phyloP scores from a whole-genome alignment of 2,113 vertebrate species.

The Thinocorus orbignyianus region DNA sequence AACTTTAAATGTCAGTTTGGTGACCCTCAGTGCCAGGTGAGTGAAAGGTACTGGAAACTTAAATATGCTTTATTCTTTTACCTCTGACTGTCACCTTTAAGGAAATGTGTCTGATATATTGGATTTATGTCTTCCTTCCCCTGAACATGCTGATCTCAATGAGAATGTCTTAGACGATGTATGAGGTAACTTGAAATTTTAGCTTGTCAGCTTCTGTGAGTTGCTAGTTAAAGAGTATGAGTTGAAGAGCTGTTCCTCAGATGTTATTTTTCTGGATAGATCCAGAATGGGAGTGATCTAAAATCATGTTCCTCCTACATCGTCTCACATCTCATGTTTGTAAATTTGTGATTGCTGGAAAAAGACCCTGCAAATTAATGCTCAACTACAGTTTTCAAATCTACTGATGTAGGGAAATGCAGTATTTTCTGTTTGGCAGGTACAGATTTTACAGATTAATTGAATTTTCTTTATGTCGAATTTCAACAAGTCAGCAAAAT shows the following conservation, averaged over 20 bases:
- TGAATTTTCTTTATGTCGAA: background rate
- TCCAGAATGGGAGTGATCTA: background rate
- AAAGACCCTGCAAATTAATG: background rate
- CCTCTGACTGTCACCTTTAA: background rate
- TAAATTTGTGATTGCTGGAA: background rate
- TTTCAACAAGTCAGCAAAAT: background rate
- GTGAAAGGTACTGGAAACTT: background rate
- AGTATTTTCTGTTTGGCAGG: background rate
- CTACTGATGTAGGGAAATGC: background rate
- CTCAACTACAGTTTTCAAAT: background rate
- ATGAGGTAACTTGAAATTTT: background rate
- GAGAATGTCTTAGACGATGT: background rate
- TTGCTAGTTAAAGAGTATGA: background rate
- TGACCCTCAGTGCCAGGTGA: conserved; percentile 89
- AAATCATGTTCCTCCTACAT: background rate
- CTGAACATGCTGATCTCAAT: background rate
- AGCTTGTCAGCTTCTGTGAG: background rate
- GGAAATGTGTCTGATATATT: background rate
- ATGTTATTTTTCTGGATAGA: background rate
- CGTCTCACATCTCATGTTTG: background rate
- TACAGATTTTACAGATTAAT: background rate
- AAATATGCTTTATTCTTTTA: background rate
- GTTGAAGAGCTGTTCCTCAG: background rate
- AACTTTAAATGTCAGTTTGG: conserved; percentile 90
- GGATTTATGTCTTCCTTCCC: background rate